Evolutionary conservation across 2,888 invertebrate genomes (phyloP).

Genomic region (Creontiades dilutus): DNA sequence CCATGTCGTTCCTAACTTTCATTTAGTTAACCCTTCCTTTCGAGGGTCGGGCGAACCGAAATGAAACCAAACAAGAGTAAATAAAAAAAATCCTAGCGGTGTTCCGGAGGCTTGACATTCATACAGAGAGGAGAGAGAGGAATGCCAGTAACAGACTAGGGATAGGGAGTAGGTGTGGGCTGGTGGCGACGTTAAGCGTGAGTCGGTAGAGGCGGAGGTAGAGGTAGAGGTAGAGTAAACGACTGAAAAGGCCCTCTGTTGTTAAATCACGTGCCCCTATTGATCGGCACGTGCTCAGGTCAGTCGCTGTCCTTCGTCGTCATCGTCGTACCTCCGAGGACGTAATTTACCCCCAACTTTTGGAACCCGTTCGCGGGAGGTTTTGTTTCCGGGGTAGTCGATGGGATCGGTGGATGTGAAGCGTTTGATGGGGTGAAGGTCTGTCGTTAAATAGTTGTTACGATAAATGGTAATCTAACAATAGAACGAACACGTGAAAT

Average conservation of each 20-base stretch:
- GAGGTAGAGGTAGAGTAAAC: constrained; percentile 40
- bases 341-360: background rate
- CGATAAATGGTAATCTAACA: too few species aligned
- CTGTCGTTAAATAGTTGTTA: too few species aligned
- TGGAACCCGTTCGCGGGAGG: background rate
- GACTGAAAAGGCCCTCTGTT: constrained; percentile 56
- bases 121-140: background rate
- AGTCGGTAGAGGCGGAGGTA: background rate
- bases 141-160: constrained; percentile 21
- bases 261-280: constrained; percentile 54
- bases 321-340: background rate
- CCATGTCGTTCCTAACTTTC: too few species aligned
- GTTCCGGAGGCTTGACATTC: background rate
- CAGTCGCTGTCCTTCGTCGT: constrained; percentile 38
- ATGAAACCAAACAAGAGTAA: background rate
- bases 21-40: too few species aligned
- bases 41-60: background rate
- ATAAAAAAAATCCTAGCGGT: background rate
- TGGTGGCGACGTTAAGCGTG: constrained; percentile 47
- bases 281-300: constrained; percentile 56
- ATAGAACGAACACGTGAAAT: too few species aligned
- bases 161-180: constrained; percentile 28
- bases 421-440: too few species aligned
- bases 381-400: background rate
- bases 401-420: too few species aligned